Base-by-base conservation (phyloP, 2,797 vertebrate genomes). In the Notamacropus eugenii region DNA sequence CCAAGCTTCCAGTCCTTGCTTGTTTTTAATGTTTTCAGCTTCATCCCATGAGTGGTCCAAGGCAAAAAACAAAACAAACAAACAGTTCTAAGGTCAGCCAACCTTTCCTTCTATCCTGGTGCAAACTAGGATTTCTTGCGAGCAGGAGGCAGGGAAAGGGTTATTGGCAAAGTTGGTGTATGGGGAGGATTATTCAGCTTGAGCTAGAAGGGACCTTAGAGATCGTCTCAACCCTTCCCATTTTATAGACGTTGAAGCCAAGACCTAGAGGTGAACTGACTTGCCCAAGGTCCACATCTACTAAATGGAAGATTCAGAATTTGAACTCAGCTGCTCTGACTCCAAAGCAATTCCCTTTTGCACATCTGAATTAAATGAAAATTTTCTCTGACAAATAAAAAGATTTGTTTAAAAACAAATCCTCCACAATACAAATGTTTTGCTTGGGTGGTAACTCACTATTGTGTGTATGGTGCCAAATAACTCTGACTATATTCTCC, bases 301-400 rank as follows among this genome's bases (percentile, higher is more conserved):
- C 40, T 87, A 46, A 87, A 19, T 22, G 74, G 74, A 46, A 46
- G 3, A 46, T 0, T 11, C 40, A 87, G 74, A 9, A 50, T 50
- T 87, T 87, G 74, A 87, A 87, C 24, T 87, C 10, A 50, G 40
- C 74, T 87, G 9, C 74, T 87, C 6, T 87, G 22, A 50, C 40
- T 87, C n/a, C 40, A 87, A 27, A 82, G 22, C 74, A 82, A 82
- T 27, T 27, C 34, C 14, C n/a, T 22, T 87, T 87, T 46, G 40
- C 40, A 87, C 93, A 54, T 0, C 93, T 92, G 90, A 94, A 94
- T 57, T 13, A 24, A 96, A 62, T 90, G 91, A 14, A 91, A 40
- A 1, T 27, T 27, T 87, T 87, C 74, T 50, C 40, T 50, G 13
- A 87, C 40, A 87, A 87, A 55, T 67, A 8, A 52, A 93, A 93